Base-by-base conservation (phyloP, 2,113 vertebrate genomes). In the Sylvia atricapilla region DNA sequence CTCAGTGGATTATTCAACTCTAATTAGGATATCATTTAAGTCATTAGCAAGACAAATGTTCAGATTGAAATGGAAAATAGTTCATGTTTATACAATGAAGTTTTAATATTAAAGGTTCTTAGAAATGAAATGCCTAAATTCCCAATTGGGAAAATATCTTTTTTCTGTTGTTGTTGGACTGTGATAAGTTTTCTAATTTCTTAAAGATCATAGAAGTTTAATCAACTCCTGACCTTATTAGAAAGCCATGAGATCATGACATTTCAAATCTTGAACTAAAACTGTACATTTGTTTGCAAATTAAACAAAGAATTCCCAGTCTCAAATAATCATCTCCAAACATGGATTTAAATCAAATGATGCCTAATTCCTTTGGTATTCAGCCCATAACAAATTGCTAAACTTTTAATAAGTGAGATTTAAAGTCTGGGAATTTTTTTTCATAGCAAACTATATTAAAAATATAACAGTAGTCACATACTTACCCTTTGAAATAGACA, bases 1-100 rank as follows among this genome's bases (percentile, higher is more conserved):
- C 30, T 91, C 60, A 55, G 31, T 78, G 67, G 56, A 59, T 84
- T 91, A 70, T 84, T 90, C 31, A 85, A 3, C 41, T 72, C 49
- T 80, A 95, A 83, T 88, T 85, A 87, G 31, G 41, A 66, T 72
- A 86, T 85, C 37, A 83, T 88, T 92, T 56, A 90, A 73, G 50
- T 72, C n/a, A 94, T 73, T 94, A 92, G 31, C 67, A 83, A 92
- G 67, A 93, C 22, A 91, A 91, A 76, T 85, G 43, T 44, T 91
- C 67, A 62, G 31, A 91, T n/a, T 91, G 64, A 76, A 58, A 68
- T 69, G 20, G 55, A 88, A 92, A 94, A 90, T n/a, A 79, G 13
- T 81, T 84, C 72, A 44, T 79, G 49, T 83, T 91, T 91, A 69
- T 75, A 73, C n/a, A 95, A 56, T 64, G 28, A 94, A 62, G 37